Conservation (phyloP, 1,140 invertebrate genomes). For the Papilio xuthus region DNA sequence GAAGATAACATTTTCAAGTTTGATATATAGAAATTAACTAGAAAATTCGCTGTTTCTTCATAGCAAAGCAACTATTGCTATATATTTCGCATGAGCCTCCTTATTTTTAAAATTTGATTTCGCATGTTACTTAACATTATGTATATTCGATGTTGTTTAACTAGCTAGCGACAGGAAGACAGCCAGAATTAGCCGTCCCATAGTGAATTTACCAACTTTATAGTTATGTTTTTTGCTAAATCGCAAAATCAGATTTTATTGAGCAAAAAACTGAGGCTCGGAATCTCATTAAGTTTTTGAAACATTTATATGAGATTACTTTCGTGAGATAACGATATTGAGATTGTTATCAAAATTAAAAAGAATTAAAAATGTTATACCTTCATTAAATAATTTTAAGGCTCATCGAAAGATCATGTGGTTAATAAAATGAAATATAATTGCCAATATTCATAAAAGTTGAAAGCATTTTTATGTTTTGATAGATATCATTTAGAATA, state of each 20-base stretch:
- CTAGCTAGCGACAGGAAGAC: slow-evolving; percentile 49
- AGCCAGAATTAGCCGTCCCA: slow-evolving; percentile 32
- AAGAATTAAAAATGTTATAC: too few species aligned
- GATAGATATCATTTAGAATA: not conserved
- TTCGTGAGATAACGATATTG: not conserved
- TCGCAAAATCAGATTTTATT: not conserved
- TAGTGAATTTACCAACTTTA: not conserved
- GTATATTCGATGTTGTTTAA: slow-evolving; percentile 32
- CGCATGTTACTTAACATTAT: slow-evolving; percentile 1
- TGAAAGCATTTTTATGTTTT: not conserved
- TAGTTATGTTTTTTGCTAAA: not conserved
- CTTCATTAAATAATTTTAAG: too few species aligned
- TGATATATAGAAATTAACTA: not conserved
- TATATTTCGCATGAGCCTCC: slow-evolving; percentile 38
- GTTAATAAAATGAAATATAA: too few species aligned
- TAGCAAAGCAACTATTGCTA: slow-evolving; percentile 36
- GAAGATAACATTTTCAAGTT: slow-evolving; percentile 5
- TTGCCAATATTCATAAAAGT: too few species aligned
- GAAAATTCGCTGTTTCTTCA: slow-evolving; percentile 48
- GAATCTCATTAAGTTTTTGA: too few species aligned
- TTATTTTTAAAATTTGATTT: not conserved
- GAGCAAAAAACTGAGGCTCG: not conserved
- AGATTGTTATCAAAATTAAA: not conserved
- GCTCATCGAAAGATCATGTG: too few species aligned
- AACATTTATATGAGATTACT: not conserved